Evolutionary conservation across 2,888 invertebrate species (phyloP).

Genomic region (Acronicta alni): DNA sequence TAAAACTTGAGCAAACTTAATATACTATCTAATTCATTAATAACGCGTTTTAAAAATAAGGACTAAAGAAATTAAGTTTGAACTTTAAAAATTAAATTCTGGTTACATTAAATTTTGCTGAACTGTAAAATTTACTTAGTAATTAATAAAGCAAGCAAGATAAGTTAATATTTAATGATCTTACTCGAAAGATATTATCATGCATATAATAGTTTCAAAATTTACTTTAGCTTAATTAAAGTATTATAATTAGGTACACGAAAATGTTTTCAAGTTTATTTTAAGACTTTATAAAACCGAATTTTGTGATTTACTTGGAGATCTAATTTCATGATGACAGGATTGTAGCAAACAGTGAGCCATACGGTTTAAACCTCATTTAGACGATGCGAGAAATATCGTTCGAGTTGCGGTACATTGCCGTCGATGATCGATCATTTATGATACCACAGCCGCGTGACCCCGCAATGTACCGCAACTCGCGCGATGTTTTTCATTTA

Average conservation of each 20-base stretch:
- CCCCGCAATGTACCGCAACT: no score
- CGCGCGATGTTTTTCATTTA: no score
- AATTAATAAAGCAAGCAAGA: background rate
- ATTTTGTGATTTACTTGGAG: no score
- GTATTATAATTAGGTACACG: constrained; percentile 3
- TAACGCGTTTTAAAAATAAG: background rate
- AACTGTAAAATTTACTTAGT: background rate
- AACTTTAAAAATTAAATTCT: no score
- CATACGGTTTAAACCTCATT: no score
- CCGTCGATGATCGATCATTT: no score
- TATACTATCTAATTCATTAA: background rate
- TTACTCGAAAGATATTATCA: constrained; percentile 2
- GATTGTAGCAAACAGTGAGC: no score
- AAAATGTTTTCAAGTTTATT: constrained; percentile 16
- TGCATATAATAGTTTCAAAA: constrained; percentile 9
- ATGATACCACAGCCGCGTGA: no score
- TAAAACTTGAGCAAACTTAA: no score
- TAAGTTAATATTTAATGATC: constrained; percentile 8
- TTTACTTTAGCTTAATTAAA: background rate
- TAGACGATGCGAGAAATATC: no score
- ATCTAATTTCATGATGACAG: no score
- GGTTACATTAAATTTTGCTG: background rate
- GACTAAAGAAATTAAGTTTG: background rate
- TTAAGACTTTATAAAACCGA: background rate
- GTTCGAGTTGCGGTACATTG: no score